A percentile compares a stretch with the other conserved stretches of the same genome.
Conservation (phyloP, 2,113 vertebrate species). For the Myotis lucifugus region DNA sequence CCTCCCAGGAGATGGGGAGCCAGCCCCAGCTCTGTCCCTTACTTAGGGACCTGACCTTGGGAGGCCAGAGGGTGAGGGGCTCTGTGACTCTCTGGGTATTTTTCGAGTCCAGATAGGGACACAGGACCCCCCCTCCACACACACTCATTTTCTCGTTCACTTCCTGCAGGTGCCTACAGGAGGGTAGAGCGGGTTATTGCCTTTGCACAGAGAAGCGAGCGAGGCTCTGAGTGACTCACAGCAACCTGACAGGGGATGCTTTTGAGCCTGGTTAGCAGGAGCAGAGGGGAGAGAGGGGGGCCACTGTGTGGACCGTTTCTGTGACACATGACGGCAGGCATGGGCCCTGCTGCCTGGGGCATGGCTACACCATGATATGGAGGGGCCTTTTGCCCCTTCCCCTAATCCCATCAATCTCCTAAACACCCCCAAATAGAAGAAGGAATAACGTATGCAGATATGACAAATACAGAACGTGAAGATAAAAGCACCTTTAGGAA, state of each 20-base stretch:
- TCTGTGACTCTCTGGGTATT: background rate
- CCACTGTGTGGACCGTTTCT: background rate
- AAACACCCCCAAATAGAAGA: background rate
- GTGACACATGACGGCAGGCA: background rate
- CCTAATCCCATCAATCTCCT: background rate
- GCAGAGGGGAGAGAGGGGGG: background rate
- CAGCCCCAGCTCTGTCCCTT: background rate
- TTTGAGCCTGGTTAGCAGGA: background rate
- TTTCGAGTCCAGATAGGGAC: background rate
- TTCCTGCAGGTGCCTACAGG: background rate
- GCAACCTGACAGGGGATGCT: background rate
- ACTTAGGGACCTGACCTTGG: background rate
- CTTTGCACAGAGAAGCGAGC: background rate
- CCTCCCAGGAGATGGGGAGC: background rate
- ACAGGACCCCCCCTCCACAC: too few relatives aligned
- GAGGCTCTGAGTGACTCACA: background rate
- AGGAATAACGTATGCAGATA: background rate
- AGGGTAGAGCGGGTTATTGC: accelerated
- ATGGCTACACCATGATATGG: background rate
- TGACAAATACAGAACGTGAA: background rate
- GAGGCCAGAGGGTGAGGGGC: background rate
- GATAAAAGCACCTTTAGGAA: conserved; percentile 13
- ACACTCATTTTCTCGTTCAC: background rate
- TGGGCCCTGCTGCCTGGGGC: background rate
- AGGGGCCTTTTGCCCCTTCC: background rate